These are phyloP conservation scores for Solenopsis fugax DNA, from an alignment of 1,140 invertebrate genomes.

Conservation along the genomic window DNA sequence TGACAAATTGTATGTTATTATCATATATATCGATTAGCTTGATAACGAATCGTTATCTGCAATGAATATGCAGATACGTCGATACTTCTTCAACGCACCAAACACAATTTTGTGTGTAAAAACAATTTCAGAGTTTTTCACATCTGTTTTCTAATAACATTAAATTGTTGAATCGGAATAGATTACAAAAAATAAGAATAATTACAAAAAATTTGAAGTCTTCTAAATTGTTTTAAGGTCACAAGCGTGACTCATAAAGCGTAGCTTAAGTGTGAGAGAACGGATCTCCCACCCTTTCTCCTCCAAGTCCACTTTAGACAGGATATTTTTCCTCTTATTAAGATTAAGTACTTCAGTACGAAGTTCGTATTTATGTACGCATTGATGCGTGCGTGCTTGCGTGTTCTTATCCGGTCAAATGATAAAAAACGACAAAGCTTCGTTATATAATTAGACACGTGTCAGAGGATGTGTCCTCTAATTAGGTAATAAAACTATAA, in stretches of 20 bases:
- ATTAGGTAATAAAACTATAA: conserved; percentile 44
- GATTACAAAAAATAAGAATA: not conserved
- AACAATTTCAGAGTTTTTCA: not conserved
- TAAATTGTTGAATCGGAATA: not conserved
- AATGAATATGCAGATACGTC: not conserved
- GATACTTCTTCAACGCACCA: not conserved
- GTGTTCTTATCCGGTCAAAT: conserved; percentile 28
- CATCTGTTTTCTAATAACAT: not conserved
- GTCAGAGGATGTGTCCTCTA: conserved; percentile 22
- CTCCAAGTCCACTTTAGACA: not conserved
- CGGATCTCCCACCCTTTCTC: not conserved
- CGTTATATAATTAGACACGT: conserved; percentile 58
- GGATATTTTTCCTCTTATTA: not conserved
- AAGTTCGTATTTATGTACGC: conserved; percentile 4
- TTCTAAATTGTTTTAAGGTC: not conserved
- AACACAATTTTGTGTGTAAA: not conserved
- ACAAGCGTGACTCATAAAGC: not conserved
- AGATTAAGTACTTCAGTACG: not conserved
- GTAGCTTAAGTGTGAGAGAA: not conserved
- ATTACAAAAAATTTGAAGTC: not conserved
- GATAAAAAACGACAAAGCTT: not conserved
- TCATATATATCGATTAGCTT: not conserved
- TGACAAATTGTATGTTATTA: not conserved
- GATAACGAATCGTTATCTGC: not conserved
- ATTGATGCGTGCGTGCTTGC: not conserved